These are phyloP conservation scores for Motacilla alba DNA, from an alignment of 2,113 vertebrate genomes.

Conservation along the genomic window DNA sequence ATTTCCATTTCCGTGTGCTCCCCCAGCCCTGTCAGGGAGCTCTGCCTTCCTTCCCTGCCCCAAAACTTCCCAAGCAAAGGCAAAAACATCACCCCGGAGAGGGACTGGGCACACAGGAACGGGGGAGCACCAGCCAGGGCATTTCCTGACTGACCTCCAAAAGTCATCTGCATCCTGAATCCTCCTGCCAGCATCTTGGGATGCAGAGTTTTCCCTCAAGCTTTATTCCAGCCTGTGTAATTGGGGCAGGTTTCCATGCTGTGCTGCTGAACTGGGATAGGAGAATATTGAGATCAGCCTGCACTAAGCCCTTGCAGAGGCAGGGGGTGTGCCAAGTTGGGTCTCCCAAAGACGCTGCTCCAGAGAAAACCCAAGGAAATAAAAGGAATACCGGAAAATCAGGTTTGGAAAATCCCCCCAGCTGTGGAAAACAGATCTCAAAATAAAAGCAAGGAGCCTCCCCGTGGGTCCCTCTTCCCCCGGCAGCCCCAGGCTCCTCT, in stretches of 20 bases:
- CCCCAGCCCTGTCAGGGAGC: not conserved
- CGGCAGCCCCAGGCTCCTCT: not conserved
- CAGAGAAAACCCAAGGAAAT: not conserved
- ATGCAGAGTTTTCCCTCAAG: conserved; percentile 6
- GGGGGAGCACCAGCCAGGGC: not conserved
- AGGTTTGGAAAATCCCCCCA: not conserved
- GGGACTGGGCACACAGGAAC: not conserved
- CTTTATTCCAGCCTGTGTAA: not conserved
- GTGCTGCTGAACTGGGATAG: not conserved
- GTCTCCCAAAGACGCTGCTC: not conserved
- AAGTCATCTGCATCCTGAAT: not conserved
- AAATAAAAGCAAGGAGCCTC: not conserved
- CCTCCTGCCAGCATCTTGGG: not conserved
- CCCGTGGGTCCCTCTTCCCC: rapidly evolving
- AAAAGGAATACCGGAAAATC: not conserved
- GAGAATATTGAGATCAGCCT: not conserved
- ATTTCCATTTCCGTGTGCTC: not conserved
- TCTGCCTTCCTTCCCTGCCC: not conserved
- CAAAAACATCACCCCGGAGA: not conserved
- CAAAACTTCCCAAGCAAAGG: not conserved
- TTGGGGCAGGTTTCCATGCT: not conserved
- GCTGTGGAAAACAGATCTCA: not conserved
- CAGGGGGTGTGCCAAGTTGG: rapidly evolving
- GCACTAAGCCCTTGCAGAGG: not conserved
- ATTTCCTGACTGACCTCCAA: not conserved